Evolutionary conservation across 2,888 invertebrate species (phyloP).

Genomic region (Sminthurinus aureus): DNA sequence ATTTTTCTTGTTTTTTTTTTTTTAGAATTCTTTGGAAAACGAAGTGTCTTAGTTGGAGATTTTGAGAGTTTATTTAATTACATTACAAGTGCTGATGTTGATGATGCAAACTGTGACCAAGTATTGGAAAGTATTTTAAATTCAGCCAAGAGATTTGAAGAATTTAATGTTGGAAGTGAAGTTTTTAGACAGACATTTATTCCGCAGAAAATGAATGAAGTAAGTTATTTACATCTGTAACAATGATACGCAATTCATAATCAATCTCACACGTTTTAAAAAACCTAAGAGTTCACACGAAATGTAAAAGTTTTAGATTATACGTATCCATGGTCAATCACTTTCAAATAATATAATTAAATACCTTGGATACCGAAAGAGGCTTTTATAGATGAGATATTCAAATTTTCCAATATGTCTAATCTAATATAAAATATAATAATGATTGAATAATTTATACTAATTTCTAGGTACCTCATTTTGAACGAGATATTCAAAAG

Average conservation of each 20-base stretch:
- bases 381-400: too few species aligned
- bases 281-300: too few species aligned
- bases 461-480: constrained; percentile 74
- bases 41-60: constrained; percentile 88
- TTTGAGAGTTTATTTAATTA: constrained; percentile 94
- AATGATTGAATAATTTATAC: too few species aligned
- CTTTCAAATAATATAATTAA: too few species aligned
- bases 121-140: constrained; percentile 78
- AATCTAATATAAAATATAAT: too few species aligned
- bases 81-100: constrained; percentile 90
- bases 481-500: constrained; percentile 84
- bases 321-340: background rate
- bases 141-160: constrained; percentile 71
- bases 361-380: too few species aligned
- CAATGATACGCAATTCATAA: too few species aligned
- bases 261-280: too few species aligned
- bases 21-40: constrained; percentile 87
- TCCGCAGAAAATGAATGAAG: constrained; percentile 90
- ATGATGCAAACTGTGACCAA: constrained; percentile 79
- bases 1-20: constrained; percentile 35
- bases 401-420: too few species aligned
- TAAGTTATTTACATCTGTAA: constrained; percentile 64
- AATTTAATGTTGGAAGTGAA: constrained; percentile 80
- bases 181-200: constrained; percentile 94
- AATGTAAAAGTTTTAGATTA: too few species aligned